These are phyloP conservation scores for Oreochromis tanganicae DNA, from an alignment of 2,113 vertebrate species.

Conservation along the genomic window DNA sequence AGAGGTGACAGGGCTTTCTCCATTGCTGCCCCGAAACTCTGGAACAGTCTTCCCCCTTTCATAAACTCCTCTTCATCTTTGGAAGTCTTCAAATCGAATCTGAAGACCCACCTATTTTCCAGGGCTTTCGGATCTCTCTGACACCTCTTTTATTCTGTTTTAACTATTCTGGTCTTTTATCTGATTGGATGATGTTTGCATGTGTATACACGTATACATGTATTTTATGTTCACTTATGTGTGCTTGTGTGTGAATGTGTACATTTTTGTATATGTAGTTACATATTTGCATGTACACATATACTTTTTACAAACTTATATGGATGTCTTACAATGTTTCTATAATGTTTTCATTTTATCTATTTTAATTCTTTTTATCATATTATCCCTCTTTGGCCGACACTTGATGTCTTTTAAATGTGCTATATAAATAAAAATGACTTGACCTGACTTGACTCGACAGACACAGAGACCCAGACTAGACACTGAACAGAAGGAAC, in stretches of 20 bases:
- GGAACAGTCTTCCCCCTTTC: too few relatives aligned
- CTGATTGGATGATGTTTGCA: background rate
- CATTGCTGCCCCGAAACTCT: too few relatives aligned
- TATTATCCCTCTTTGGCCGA: background rate
- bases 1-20: too few relatives aligned
- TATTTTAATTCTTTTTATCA: background rate
- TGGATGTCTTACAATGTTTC: background rate
- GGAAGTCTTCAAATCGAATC: too few relatives aligned
- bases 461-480: too few relatives aligned
- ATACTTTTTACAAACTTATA: background rate
- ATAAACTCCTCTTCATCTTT: too few relatives aligned
- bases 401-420: too few relatives aligned
- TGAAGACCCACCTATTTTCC: background rate
- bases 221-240: background rate
- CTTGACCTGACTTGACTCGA: too few relatives aligned
- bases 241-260: background rate
- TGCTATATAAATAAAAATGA: too few relatives aligned
- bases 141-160: background rate
- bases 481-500: too few relatives aligned
- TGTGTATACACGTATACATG: too few relatives aligned
- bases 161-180: background rate
- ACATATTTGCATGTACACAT: background rate
- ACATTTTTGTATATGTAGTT: background rate
- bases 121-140: background rate
- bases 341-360: background rate